phyloP scores from a whole-genome alignment of 1,140 invertebrate genomes.

The Stenopsyche tienmushanensis region DNA sequence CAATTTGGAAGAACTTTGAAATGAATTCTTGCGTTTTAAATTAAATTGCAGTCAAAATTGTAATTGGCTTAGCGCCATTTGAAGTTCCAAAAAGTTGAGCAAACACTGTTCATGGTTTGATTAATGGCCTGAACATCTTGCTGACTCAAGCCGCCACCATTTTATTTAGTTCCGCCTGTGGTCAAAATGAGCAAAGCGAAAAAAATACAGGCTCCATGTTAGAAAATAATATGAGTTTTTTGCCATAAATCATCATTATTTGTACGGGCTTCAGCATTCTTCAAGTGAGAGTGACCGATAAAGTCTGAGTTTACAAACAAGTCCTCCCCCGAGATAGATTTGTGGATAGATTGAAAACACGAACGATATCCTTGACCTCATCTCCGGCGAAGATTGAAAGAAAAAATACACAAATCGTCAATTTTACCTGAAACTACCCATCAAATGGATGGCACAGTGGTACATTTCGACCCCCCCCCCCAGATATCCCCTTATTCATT shows the following conservation, averaged over 20 bases:
- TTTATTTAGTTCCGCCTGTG: slow-evolving; percentile 25
- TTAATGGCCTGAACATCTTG: slow-evolving; percentile 27
- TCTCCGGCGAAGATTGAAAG: background rate
- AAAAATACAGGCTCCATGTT: background rate
- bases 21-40: no score
- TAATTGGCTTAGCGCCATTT: no score
- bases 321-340: background rate
- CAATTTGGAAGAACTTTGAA: no score
- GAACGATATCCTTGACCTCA: background rate
- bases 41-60: no score
- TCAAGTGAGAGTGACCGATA: background rate
- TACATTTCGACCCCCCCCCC: no score
- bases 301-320: background rate
- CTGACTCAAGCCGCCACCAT: slow-evolving; percentile 26
- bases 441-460: no score
- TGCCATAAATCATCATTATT: background rate
- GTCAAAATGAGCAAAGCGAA: slow-evolving; percentile 3
- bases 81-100: no score
- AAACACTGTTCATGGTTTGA: slow-evolving; percentile 6
- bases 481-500: no score
- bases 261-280: background rate
- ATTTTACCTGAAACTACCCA: no score
- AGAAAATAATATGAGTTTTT: slow-evolving; percentile 11
- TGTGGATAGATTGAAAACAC: background rate
- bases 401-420: background rate